A percentile compares a stretch with the other conserved stretches of the same genome.
These are phyloP conservation scores for Cantharis nigra DNA, from an alignment of 2,888 invertebrate species.

Conservation along the genomic window DNA sequence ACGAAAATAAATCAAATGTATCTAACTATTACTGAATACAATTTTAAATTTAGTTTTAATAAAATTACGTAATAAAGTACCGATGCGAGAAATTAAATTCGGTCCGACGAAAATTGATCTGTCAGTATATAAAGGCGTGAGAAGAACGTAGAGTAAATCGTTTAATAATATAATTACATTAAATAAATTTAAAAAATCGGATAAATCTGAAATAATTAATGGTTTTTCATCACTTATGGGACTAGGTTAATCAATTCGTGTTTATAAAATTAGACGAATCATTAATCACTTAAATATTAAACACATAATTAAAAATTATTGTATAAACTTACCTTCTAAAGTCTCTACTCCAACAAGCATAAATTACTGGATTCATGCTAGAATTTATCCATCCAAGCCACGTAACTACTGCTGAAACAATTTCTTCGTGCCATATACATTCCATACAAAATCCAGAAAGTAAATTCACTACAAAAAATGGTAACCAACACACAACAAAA, in stretches of 20 bases:
- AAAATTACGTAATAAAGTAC: conserved; percentile 17
- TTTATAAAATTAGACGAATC: neutral
- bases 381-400: conserved; percentile 97
- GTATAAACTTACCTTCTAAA: conserved; percentile 80
- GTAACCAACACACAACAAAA: conserved; percentile 96
- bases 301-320: neutral
- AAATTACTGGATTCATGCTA: conserved; percentile 96
- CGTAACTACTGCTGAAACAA: conserved; percentile 85
- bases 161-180: neutral
- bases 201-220: neutral
- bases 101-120: conserved; percentile 17
- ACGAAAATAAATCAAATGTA: neutral
- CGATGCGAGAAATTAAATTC: conserved; percentile 22
- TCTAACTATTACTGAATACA: conserved; percentile 2
- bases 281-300: neutral
- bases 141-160: neutral
- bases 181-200: neutral
- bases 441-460: conserved; percentile 86
- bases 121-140: conserved; percentile 8
- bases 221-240: neutral
- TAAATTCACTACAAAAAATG: conserved; percentile 94
- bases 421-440: conserved; percentile 86
- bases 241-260: neutral
- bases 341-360: conserved; percentile 97
- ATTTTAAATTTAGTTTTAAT: conserved; percentile 14